These are phyloP conservation scores for Odontomachus brunneus DNA, from an alignment of 1,140 invertebrate species.

Conservation along the genomic window DNA sequence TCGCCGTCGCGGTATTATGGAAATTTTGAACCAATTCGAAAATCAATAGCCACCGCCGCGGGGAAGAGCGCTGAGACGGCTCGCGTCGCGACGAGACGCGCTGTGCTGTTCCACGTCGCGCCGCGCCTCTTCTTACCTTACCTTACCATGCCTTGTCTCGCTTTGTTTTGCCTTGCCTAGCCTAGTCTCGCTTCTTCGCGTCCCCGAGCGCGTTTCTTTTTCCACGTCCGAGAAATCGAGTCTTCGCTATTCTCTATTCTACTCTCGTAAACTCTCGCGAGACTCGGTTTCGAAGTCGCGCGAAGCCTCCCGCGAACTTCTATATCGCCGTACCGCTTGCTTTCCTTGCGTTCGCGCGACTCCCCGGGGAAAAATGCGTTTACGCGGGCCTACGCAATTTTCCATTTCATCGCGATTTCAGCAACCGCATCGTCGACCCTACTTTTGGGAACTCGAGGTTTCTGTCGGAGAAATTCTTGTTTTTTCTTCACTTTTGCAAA, in stretches of 20 bases:
- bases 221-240: constrained; percentile 50
- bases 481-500: neutral
- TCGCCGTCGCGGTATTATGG: constrained; percentile 81
- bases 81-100: constrained; percentile 66
- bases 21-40: constrained; percentile 85
- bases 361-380: neutral
- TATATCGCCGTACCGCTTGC: too few species aligned
- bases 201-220: constrained; percentile 30
- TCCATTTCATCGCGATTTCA: neutral
- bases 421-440: neutral
- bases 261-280: too few species aligned
- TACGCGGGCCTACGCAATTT: neutral
- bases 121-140: constrained; percentile 18
- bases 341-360: too few species aligned
- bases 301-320: too few species aligned
- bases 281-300: too few species aligned
- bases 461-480: neutral
- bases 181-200: constrained; percentile 7
- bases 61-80: constrained; percentile 73
- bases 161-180: constrained; percentile 29
- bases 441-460: neutral
- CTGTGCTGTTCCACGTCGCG: constrained; percentile 36
- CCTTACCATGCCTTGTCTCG: neutral
- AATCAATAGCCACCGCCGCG: constrained; percentile 82
- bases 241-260: constrained; percentile 24